phyloP scores from a whole-genome alignment of 2,113 vertebrate genomes.

The Morone chrysops region DNA sequence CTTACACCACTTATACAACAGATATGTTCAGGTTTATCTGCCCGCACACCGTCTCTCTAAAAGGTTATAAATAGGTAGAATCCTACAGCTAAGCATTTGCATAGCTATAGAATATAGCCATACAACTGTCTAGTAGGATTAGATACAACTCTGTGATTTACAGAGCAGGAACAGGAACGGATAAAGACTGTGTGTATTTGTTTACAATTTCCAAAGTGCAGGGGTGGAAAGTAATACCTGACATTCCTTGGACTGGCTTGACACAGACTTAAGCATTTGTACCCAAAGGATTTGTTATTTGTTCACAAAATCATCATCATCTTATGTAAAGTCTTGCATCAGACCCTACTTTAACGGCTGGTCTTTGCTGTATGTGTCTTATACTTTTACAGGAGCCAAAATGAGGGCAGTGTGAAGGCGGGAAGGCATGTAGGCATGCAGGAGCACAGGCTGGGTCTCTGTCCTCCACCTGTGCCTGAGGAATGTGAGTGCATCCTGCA shows the following conservation, averaged over 20 bases:
- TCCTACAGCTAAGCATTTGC: conserved; percentile 5
- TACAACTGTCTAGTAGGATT: conserved; percentile 13
- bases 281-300: neutral
- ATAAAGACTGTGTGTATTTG: neutral
- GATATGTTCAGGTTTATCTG: neutral
- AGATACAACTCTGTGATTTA: conserved; percentile 21
- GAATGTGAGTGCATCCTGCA: conserved; percentile 46
- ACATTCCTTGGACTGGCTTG: conserved; percentile 2
- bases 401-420: neutral
- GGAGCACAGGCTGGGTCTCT: conserved; percentile 33
- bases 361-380: neutral
- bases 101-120: neutral
- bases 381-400: neutral
- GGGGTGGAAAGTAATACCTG: conserved; percentile 4
- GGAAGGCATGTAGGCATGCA: conserved; percentile 18
- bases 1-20: conserved; percentile 9
- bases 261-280: neutral
- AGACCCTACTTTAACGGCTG: neutral
- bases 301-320: neutral
- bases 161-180: conserved; percentile 10
- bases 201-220: neutral
- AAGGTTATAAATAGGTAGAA: neutral
- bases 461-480: conserved; percentile 48
- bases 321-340: neutral
- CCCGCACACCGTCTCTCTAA: neutral